Conservation (phyloP, 1,140 invertebrate species). For the Heliconius eleuchia region DNA sequence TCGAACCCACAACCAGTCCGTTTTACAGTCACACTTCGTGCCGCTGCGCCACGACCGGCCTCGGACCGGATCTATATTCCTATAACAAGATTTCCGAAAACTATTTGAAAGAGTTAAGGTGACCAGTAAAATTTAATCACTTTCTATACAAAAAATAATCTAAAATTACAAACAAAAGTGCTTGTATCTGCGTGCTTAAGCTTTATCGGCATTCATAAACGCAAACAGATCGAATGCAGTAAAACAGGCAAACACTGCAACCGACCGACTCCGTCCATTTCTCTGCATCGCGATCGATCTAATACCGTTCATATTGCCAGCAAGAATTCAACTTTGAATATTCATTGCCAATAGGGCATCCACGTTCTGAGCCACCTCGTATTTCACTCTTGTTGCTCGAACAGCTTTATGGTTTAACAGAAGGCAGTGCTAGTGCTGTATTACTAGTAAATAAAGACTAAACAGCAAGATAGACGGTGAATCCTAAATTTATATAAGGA, state of each 20-base stretch:
- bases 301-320: constrained; percentile 53
- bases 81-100: too few species aligned
- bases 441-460: constrained; percentile 35
- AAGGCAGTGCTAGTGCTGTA: constrained; percentile 29
- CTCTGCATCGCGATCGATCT: constrained; percentile 68
- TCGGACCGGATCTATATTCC: too few species aligned
- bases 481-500: not conserved
- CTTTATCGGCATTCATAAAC: constrained; percentile 55
- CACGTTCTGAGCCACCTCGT: constrained; percentile 31
- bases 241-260: constrained; percentile 55
- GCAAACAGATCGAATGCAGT: constrained; percentile 73
- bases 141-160: not conserved
- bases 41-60: too few species aligned
- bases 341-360: constrained; percentile 49
- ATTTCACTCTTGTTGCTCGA: constrained; percentile 35
- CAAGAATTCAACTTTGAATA: constrained; percentile 50
- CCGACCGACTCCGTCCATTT: constrained; percentile 52
- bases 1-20: too few species aligned
- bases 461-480: not conserved
- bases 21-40: too few species aligned
- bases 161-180: not conserved
- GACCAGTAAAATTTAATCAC: not conserved
- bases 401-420: constrained; percentile 40
- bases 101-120: not conserved
- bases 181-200: constrained; percentile 1